Evolutionary conservation across 2,888 invertebrate species (phyloP).

Genomic region (Nysson spinosus): DNA sequence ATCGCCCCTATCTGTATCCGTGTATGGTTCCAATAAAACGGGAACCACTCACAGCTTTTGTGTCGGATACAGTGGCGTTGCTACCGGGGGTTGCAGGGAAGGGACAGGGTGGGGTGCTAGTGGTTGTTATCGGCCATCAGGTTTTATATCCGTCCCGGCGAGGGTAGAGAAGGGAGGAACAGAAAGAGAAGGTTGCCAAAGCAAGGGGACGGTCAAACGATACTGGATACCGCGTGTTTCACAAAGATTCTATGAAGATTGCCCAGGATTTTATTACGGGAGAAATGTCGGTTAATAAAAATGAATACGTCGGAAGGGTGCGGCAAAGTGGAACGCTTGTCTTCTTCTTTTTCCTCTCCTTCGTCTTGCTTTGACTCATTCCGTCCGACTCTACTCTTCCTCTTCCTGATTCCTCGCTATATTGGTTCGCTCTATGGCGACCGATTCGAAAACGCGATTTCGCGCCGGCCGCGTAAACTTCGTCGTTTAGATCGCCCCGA

Average conservation of each 20-base stretch:
- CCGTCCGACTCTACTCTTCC: no score
- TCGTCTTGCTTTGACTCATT: slow-evolving; percentile 43
- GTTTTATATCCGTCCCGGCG: slow-evolving; percentile 74
- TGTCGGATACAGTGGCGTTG: slow-evolving; percentile 70
- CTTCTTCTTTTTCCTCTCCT: slow-evolving; percentile 20
- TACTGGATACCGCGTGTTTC: slow-evolving; percentile 76
- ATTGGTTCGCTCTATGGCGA: slow-evolving; percentile 34
- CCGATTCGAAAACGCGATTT: slow-evolving; percentile 70
- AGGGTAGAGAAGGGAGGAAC: slow-evolving; percentile 27
- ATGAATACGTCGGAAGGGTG: slow-evolving; percentile 68
- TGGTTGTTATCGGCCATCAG: slow-evolving; percentile 78
- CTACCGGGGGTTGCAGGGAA: slow-evolving; percentile 24
- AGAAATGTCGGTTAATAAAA: slow-evolving; percentile 78
- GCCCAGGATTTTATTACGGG: slow-evolving; percentile 76
- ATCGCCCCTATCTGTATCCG: slow-evolving; percentile 71
- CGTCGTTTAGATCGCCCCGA: slow-evolving; percentile 53
- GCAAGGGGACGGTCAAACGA: slow-evolving; percentile 65
- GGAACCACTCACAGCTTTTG: slow-evolving; percentile 77
- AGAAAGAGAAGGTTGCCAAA: slow-evolving; percentile 23
- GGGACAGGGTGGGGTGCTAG: slow-evolving; percentile 64
- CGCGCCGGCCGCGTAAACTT: slow-evolving; percentile 61
- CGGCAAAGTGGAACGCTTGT: neutral
- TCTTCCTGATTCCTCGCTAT: slow-evolving; percentile 32
- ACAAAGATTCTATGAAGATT: slow-evolving; percentile 78
- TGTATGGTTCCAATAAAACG: slow-evolving; percentile 77